A percentile compares a stretch with the other conserved stretches of the same genome.
These are phyloP conservation scores for Pelecanoides urinatrix DNA, from an alignment of 2,113 vertebrate genomes.

Conservation along the genomic window DNA sequence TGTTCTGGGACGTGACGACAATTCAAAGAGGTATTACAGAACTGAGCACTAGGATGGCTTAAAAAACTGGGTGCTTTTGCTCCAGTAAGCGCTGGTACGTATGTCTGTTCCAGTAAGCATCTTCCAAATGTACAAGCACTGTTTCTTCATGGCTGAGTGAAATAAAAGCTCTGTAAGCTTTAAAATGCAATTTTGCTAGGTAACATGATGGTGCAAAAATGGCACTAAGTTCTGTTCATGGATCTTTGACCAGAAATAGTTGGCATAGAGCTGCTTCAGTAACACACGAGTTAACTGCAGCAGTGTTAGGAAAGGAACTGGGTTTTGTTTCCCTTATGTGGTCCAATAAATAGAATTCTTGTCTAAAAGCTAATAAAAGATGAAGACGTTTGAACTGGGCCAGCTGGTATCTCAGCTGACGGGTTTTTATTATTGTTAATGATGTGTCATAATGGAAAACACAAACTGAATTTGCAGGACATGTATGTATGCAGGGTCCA, in stretches of 20 bases:
- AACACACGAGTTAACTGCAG: neutral
- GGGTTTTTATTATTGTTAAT: neutral
- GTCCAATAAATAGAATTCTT: neutral
- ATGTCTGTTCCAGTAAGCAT: neutral
- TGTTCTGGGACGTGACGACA: neutral
- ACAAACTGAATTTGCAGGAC: neutral
- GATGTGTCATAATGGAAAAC: neutral
- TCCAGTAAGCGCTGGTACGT: neutral
- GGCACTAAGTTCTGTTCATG: neutral
- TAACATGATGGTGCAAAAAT: neutral
- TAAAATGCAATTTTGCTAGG: neutral
- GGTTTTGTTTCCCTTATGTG: neutral
- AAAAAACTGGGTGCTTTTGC: neutral
- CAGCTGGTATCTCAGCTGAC: neutral
- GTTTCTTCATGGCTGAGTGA: neutral
- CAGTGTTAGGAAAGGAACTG: neutral
- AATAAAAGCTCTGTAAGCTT: conserved; percentile 1
- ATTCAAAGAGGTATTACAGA: neutral
- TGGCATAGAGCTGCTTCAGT: neutral
- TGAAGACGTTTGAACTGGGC: neutral
- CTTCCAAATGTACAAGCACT: neutral
- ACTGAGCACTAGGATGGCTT: neutral
- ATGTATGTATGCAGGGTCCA: neutral
- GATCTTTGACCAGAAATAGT: neutral
- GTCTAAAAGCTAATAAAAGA: neutral